A percentile compares a stretch with the other conserved stretches of the same genome.
Evolutionary conservation across 1,140 invertebrate species (phyloP).

Genomic region (Camponotus vicinus): DNA sequence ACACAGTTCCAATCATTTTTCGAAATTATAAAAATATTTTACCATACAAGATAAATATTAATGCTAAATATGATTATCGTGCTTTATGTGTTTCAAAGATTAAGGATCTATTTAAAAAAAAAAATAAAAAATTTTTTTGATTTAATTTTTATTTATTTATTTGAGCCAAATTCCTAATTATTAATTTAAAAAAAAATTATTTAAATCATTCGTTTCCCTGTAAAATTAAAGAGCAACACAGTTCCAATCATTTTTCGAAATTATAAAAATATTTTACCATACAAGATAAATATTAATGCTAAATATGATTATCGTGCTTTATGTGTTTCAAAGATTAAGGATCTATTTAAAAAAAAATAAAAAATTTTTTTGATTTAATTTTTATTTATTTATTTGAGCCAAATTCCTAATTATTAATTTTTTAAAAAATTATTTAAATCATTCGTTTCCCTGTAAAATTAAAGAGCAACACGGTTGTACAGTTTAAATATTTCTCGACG

Average conservation of each 20-base stretch:
- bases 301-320: background rate
- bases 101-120: background rate
- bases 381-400: too few relatives aligned
- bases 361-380: too few relatives aligned
- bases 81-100: background rate
- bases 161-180: too few relatives aligned
- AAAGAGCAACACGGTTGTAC: background rate
- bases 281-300: slow-evolving; percentile 11
- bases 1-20: background rate
- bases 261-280: background rate
- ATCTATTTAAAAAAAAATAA: background rate
- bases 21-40: background rate
- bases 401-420: too few relatives aligned
- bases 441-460: background rate
- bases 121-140: too few relatives aligned
- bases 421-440: background rate
- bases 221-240: background rate
- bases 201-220: slow-evolving; percentile 2
- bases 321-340: background rate
- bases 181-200: too few relatives aligned
- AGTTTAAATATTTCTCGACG: slow-evolving; percentile 39
- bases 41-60: slow-evolving; percentile 12
- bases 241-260: slow-evolving; percentile 2
- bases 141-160: too few relatives aligned
- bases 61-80: background rate